These are phyloP conservation scores for Rhinatrema bivittatum DNA, from an alignment of 2,797 vertebrate species.

Conservation along the genomic window DNA sequence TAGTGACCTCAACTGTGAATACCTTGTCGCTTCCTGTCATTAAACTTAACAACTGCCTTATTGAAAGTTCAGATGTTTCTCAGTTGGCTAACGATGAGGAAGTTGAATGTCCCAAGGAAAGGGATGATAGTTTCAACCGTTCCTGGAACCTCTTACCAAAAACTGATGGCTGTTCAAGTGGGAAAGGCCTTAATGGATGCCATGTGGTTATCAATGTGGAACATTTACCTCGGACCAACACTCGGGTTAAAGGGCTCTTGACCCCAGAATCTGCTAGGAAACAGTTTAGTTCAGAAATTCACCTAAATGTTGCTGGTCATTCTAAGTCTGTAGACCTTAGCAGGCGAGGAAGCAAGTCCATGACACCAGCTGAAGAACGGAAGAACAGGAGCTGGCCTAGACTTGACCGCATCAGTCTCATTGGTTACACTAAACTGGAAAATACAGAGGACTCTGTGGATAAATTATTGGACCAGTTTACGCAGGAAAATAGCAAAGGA, in stretches of 20 bases:
- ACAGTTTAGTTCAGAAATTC: slow-evolving; percentile 39
- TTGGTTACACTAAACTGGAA: slow-evolving; percentile 71
- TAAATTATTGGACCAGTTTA: slow-evolving; percentile 56
- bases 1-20: slow-evolving; percentile 33
- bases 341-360: slow-evolving; percentile 8
- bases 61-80: slow-evolving; percentile 10
- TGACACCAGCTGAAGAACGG: slow-evolving; percentile 52
- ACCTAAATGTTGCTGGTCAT: slow-evolving; percentile 51
- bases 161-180: accelerated
- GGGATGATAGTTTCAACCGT: background rate
- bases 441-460: slow-evolving; percentile 72
- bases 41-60: slow-evolving; percentile 57
- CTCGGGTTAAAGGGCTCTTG: background rate
- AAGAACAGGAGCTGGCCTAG: slow-evolving; percentile 83
- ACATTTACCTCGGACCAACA: background rate
- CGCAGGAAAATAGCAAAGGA: slow-evolving; percentile 43
- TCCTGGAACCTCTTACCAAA: accelerated
- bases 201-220: slow-evolving; percentile 27
- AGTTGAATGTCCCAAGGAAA: accelerated
- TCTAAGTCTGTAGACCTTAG: slow-evolving; percentile 58
- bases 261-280: background rate
- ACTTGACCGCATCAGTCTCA: slow-evolving; percentile 62
- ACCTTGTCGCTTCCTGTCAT: slow-evolving; percentile 36
- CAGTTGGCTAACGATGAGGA: accelerated
- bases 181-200: background rate